Evolutionary conservation across 1,140 invertebrate species (phyloP).

Genomic region (Steinernema khuongi): DNA sequence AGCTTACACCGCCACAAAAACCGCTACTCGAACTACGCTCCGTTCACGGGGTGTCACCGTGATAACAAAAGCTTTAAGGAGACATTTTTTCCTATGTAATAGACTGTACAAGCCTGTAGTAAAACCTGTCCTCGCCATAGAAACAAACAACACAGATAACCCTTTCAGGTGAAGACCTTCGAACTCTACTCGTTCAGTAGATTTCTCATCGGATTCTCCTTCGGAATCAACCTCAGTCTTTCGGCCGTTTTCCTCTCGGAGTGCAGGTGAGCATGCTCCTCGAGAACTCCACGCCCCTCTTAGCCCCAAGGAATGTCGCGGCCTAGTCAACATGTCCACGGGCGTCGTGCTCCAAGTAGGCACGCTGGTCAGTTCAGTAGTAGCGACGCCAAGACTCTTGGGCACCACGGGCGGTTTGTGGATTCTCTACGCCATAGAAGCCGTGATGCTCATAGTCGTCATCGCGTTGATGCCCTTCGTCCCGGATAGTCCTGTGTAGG

Average conservation of each 20-base stretch:
- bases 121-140: neutral
- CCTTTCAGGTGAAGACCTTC: slow-evolving; percentile 16
- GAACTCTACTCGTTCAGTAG: neutral
- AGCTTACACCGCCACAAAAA: too few relatives aligned
- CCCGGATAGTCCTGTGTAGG: too few relatives aligned
- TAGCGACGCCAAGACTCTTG: slow-evolving; percentile 19
- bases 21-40: too few relatives aligned
- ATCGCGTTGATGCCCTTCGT: too few relatives aligned
- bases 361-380: neutral
- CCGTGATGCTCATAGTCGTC: neutral
- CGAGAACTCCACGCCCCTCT: neutral
- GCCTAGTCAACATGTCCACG: slow-evolving; percentile 16
- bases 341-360: slow-evolving; percentile 13
- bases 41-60: too few relatives aligned
- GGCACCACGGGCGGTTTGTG: neutral
- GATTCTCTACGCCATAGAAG: slow-evolving; percentile 4
- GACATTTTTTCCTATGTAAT: too few relatives aligned
- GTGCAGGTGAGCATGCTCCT: neutral
- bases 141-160: too few relatives aligned
- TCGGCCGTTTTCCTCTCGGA: slow-evolving; percentile 13
- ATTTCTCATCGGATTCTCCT: neutral
- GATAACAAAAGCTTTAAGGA: too few relatives aligned
- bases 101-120: too few relatives aligned
- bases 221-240: slow-evolving; percentile 9
- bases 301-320: slow-evolving; percentile 13